A percentile compares a stretch with the other conserved stretches of the same genome.
Conservation (phyloP, 2,113 vertebrate genomes). For the Alosa alosa region DNA sequence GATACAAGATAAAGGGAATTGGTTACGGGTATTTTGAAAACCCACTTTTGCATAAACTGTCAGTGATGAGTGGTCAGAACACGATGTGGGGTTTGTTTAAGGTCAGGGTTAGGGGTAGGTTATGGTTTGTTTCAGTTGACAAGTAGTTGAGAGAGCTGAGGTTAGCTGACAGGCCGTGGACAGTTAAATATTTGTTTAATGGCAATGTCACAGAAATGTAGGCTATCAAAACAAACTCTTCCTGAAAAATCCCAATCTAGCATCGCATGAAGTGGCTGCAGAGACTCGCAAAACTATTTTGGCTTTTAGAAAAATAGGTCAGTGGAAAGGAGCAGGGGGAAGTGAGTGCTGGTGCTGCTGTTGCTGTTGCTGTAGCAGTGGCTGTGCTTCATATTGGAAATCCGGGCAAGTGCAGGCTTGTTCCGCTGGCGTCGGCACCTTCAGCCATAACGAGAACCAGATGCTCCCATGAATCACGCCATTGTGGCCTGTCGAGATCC, state of each 20-base stretch:
- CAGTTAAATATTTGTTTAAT: background rate
- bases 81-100: background rate
- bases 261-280: slow-evolving; percentile 22
- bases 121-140: background rate
- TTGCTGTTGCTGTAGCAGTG: background rate
- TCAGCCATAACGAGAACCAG: slow-evolving; percentile 73
- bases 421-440: slow-evolving; percentile 67
- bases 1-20: background rate
- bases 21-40: background rate
- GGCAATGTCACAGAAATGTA: background rate
- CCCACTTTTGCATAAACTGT: background rate
- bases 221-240: slow-evolving; percentile 31
- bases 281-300: slow-evolving; percentile 41
- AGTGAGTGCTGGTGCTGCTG: slow-evolving; percentile 62
- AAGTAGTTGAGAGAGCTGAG: background rate
- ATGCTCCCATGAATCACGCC: slow-evolving; percentile 78
- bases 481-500: slow-evolving; percentile 68
- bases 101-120: background rate
- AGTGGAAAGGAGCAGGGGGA: slow-evolving; percentile 68
- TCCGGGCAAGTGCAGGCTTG: slow-evolving; percentile 68
- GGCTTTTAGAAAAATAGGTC: slow-evolving; percentile 70
- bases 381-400: slow-evolving; percentile 66
- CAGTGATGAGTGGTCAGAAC: background rate
- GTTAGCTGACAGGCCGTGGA: background rate
- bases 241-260: slow-evolving; percentile 28